Base-by-base conservation (phyloP, 1,140 invertebrate species). In the Cotesia vestalis region DNA sequence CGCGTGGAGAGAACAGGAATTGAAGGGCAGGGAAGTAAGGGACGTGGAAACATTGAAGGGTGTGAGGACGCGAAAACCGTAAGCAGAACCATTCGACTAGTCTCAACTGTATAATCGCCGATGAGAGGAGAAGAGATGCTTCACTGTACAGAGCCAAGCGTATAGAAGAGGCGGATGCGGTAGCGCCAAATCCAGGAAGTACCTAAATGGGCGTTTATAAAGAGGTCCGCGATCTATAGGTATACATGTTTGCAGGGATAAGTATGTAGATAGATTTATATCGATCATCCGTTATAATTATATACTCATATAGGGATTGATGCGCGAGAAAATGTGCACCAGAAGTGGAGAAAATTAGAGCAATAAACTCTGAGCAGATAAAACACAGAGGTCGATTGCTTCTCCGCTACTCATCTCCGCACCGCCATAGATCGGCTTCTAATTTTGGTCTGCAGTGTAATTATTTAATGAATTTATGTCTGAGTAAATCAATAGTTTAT, bases 211-310 rank as follows among this genome's bases (percentile, higher is more conserved):
- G 61, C 66, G 51, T 69, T 72, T 72, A 66, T 64, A 66, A 2
- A 38, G 63, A 27, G 20, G 57, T n/a, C 20, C n/a, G 36, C 46
- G 51, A 55, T 51, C 59, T 46, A 46, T 46, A 46, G 6, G 40
- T 46, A 46, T 46, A 46, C 11, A 46, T 40, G 9, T 40, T 1
- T 40, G 9, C 9, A 40, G 27, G 27, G 5, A 40, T 40, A 40
- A 8, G 9, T 40, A 40, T 40, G 9, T 46, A 46, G 6, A 46
- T 46, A 46, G 40, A 46, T 46, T 46, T 73, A 69, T 60, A 73
- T 73, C 72, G 72, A 73, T 73, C 66, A 69, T 64, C 72, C 66
- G 66, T 73, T 69, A 73, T 73, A 64, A 73, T 73, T 73, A 73
- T 51, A 34, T 17, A 20, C 12, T 66, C 17, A 64, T 38, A 20